phyloP scores from a whole-genome alignment of 2,888 invertebrate genomes.

The Pantelozetes paolii region DNA sequence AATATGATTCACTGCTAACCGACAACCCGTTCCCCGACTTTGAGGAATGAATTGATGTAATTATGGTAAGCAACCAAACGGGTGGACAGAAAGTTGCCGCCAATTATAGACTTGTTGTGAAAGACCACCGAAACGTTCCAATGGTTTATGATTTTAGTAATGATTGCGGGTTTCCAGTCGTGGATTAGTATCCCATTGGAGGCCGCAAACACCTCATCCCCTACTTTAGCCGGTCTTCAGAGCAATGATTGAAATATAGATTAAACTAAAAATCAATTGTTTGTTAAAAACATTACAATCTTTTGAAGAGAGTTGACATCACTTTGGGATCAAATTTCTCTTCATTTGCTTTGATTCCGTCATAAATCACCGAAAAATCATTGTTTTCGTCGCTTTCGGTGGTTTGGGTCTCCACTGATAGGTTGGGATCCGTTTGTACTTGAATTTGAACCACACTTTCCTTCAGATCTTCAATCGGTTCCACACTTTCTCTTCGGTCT shows the following conservation, averaged over 20 bases:
- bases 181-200: constrained; percentile 10
- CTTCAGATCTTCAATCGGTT: no score
- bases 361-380: not conserved
- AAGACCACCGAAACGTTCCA: constrained; percentile 8
- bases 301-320: not conserved
- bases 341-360: not conserved
- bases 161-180: not conserved
- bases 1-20: not conserved
- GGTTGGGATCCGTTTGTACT: not conserved
- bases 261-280: no score
- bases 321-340: not conserved
- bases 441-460: not conserved
- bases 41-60: not conserved
- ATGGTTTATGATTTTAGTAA: not conserved
- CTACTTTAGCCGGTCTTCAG: not conserved
- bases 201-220: not conserved
- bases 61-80: not conserved
- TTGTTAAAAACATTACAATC: not conserved
- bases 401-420: not conserved
- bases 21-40: constrained; percentile 14
- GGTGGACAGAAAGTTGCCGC: not conserved
- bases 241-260: not conserved
- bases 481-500: no score
- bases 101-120: not conserved
- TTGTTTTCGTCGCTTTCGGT: not conserved